A percentile compares a stretch with the other conserved stretches of the same genome.
phyloP scores from a whole-genome alignment of 2,797 vertebrate genomes.

The Enteromius afrohamiltoni region DNA sequence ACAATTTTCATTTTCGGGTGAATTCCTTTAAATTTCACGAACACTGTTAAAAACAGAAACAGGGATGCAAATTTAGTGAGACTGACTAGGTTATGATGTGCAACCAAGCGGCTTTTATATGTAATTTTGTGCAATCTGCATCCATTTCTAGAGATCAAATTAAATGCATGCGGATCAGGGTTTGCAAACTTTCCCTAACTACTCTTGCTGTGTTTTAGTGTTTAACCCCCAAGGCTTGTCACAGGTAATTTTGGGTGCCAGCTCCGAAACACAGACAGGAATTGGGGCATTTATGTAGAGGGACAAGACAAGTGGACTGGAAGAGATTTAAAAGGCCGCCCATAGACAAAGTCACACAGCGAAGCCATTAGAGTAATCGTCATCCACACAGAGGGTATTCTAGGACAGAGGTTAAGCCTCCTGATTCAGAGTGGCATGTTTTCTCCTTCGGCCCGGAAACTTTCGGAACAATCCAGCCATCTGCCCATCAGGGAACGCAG shows the following conservation, averaged over 20 bases:
- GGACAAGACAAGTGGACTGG: slow-evolving; percentile 58
- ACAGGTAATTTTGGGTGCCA: slow-evolving; percentile 8
- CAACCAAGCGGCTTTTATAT: not conserved
- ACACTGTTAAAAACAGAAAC: slow-evolving; percentile 26
- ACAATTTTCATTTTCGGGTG: not conserved
- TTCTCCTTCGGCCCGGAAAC: slow-evolving; percentile 60
- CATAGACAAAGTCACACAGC: slow-evolving; percentile 47
- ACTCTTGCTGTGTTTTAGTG: slow-evolving; percentile 7
- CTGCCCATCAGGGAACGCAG: slow-evolving; percentile 45
- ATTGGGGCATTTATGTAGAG: slow-evolving; percentile 41
- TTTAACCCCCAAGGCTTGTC: slow-evolving; percentile 40
- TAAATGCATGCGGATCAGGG: not conserved
- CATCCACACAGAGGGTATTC: slow-evolving; percentile 49
- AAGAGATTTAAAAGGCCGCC: slow-evolving; percentile 53
- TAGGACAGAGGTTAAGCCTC: slow-evolving; percentile 51
- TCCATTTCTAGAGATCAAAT: not conserved
- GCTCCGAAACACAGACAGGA: slow-evolving; percentile 31
- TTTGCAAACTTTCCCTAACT: slow-evolving; percentile 16
- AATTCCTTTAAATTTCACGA: not conserved
- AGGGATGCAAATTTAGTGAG: not conserved
- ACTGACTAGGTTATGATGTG: not conserved
- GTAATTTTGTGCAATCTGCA: not conserved
- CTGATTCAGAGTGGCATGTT: slow-evolving; percentile 69
- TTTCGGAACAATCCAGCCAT: slow-evolving; percentile 63
- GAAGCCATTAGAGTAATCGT: slow-evolving; percentile 47